phyloP scores from a whole-genome alignment of 53 echinoderm and acorn worm species.

The Luidia sarsii region DNA sequence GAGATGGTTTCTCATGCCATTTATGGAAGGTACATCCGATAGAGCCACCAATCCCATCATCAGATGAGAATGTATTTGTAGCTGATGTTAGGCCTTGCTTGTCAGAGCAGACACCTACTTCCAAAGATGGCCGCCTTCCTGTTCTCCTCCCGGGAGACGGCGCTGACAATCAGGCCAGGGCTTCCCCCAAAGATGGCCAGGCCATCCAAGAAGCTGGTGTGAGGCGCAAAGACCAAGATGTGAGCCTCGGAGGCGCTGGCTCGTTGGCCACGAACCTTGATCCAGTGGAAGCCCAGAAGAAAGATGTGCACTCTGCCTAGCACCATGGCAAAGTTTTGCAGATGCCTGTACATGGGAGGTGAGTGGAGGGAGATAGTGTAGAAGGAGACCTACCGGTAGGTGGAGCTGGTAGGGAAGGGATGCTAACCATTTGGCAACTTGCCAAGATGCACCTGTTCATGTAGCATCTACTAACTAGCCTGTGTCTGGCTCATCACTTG shows the following conservation, averaged over 20 bases:
- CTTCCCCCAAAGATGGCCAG: conserved; percentile 56
- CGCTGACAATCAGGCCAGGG: conserved; percentile 65
- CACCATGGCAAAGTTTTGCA: conserved; percentile 35
- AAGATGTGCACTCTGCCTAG: conserved; percentile 76
- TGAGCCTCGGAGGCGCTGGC: conserved; percentile 69
- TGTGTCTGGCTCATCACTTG: too few relatives aligned
- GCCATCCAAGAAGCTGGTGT: conserved; percentile 77
- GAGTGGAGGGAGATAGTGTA: not conserved
- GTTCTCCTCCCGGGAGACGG: conserved; percentile 80
- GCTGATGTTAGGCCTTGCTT: too few relatives aligned
- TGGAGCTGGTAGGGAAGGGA: not conserved
- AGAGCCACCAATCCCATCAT: too few relatives aligned
- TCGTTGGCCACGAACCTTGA: conserved; percentile 67
- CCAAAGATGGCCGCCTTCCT: conserved; percentile 72
- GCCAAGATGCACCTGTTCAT: too few relatives aligned
- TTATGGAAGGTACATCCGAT: too few relatives aligned
- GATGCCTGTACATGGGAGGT: conserved; percentile 43
- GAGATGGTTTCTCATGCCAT: too few relatives aligned
- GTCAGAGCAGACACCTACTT: conserved; percentile 70
- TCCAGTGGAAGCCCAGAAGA: conserved; percentile 81
- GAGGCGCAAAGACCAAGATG: conserved; percentile 79
- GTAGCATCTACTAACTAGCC: too few relatives aligned
- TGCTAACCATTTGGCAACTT: not conserved
- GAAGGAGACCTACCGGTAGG: conserved; percentile 7
- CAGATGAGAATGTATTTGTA: too few relatives aligned